Conservation (phyloP, 2,113 vertebrate species). For the Daboia siamensis region DNA sequence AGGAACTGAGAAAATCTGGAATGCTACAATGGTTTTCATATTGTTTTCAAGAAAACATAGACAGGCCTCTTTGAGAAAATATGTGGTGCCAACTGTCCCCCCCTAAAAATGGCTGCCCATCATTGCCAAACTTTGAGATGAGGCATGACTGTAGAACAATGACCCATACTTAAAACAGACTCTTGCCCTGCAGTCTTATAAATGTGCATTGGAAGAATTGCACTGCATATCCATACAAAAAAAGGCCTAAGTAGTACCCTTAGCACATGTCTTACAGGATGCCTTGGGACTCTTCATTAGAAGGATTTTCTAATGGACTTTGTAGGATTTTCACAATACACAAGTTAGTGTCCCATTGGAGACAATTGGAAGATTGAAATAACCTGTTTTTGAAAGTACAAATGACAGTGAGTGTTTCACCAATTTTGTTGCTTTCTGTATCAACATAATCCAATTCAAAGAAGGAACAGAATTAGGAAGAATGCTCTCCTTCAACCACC, state of each 20-base stretch:
- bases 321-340: not conserved
- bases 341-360: not conserved
- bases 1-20: not conserved
- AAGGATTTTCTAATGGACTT: not conserved
- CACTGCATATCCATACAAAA: not conserved
- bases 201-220: not conserved
- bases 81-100: not conserved
- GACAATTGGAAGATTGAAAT: not conserved
- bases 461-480: not conserved
- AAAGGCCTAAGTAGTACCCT: not conserved
- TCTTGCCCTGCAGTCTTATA: not conserved
- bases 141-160: not conserved
- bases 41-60: not conserved
- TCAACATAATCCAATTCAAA: not conserved
- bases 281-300: not conserved
- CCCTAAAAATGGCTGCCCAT: not conserved
- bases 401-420: not conserved
- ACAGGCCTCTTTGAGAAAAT: not conserved
- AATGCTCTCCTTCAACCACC: not conserved
- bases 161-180: not conserved
- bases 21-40: not conserved
- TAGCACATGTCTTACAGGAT: not conserved
- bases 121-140: not conserved
- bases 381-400: not conserved
- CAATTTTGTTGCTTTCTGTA: not conserved